A percentile compares a stretch with the other conserved stretches of the same genome.
Conservation (phyloP, 2,888 invertebrate species). For the Trichopoda pennipes region DNA sequence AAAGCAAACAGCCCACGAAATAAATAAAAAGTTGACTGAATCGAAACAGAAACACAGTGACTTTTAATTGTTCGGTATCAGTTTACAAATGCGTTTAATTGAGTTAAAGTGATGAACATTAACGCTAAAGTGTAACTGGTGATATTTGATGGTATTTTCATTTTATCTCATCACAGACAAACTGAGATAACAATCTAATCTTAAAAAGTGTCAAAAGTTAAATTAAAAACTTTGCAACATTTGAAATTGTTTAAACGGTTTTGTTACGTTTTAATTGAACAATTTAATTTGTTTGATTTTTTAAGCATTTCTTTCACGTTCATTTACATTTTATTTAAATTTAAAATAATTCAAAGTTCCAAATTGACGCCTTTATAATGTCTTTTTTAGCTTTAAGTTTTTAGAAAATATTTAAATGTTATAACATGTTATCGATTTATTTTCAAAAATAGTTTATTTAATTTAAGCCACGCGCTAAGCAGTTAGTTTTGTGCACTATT, state of each 20-base stretch:
- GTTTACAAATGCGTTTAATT: slow-evolving; percentile 66
- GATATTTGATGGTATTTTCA: background rate
- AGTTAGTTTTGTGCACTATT: slow-evolving; percentile 10
- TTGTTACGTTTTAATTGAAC: slow-evolving; percentile 66
- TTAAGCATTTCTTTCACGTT: slow-evolving; percentile 1
- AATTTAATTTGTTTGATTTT: slow-evolving; percentile 59
- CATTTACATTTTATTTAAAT: background rate
- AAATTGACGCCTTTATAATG: slow-evolving; percentile 48
- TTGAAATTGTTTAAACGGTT: slow-evolving; percentile 60
- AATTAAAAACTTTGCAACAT: slow-evolving; percentile 64
- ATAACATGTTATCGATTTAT: too few species aligned
- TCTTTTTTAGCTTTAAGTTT: background rate
- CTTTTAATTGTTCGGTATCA: slow-evolving; percentile 67
- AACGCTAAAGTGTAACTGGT: slow-evolving; percentile 64
- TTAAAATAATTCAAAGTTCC: slow-evolving; percentile 13
- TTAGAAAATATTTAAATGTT: slow-evolving; percentile 5
- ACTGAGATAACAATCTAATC: slow-evolving; percentile 65
- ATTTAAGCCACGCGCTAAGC: slow-evolving; percentile 58
- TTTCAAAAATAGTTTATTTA: background rate
- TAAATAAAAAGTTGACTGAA: slow-evolving; percentile 24
- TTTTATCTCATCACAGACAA: slow-evolving; percentile 6
- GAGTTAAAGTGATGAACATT: slow-evolving; percentile 68
- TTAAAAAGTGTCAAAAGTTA: slow-evolving; percentile 68
- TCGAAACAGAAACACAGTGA: slow-evolving; percentile 38
- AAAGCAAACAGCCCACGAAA: too few species aligned